These are phyloP conservation scores for Gymnoscelis rufifasciata DNA, from an alignment of 2,888 invertebrate species.

Conservation along the genomic window DNA sequence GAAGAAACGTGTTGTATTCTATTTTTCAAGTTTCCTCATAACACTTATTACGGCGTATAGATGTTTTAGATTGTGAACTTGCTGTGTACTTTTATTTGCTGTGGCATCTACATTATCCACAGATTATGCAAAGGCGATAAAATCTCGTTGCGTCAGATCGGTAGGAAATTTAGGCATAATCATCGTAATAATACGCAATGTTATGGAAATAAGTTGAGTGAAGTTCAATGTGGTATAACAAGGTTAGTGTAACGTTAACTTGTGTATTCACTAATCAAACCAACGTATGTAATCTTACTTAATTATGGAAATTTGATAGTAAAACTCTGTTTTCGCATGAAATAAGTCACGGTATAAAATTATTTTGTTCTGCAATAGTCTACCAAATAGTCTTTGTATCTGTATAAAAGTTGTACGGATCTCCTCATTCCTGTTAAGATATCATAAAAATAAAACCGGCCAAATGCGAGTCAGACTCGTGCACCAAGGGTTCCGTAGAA, in stretches of 20 bases:
- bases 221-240: slow-evolving; percentile 5
- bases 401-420: no score
- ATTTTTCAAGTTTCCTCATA: slow-evolving; percentile 15
- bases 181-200: slow-evolving; percentile 15
- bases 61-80: slow-evolving; percentile 1
- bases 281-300: no score
- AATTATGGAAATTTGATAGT: no score
- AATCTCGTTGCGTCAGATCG: slow-evolving; percentile 16
- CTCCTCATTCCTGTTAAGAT: no score
- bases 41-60: slow-evolving; percentile 7
- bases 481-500: no score
- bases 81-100: not conserved
- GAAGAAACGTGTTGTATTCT: not conserved
- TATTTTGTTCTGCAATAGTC: no score
- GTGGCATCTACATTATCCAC: slow-evolving; percentile 10
- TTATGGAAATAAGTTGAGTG: slow-evolving; percentile 7
- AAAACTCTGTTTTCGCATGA: no score
- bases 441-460: no score
- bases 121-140: slow-evolving; percentile 21
- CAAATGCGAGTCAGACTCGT: no score
- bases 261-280: no score
- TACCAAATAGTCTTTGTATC: no score
- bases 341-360: no score
- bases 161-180: slow-evolving; percentile 6
- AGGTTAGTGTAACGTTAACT: slow-evolving; percentile 4